Evolutionary conservation across 1,140 invertebrate genomes (phyloP).

Genomic region (Bradysia coprophila): DNA sequence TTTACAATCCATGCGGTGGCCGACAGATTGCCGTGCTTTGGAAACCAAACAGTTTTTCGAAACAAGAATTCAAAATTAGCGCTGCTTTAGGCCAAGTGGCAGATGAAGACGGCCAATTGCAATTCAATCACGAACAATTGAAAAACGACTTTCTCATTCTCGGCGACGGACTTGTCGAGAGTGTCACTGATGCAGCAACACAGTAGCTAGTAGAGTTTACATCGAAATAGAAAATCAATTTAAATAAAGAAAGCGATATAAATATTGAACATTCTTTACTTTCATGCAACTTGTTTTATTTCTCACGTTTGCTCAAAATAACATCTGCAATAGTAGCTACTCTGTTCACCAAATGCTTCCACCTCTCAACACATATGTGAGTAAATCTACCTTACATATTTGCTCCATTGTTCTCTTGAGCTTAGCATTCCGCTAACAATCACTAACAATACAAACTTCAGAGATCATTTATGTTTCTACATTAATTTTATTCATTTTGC

Average conservation of each 20-base stretch:
- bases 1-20: too few relatives aligned
- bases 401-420: too few relatives aligned
- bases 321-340: too few relatives aligned
- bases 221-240: neutral
- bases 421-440: too few relatives aligned
- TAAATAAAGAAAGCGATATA: neutral
- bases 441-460: too few relatives aligned
- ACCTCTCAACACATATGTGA: too few relatives aligned
- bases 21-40: too few relatives aligned
- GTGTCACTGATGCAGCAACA: neutral
- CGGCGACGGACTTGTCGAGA: neutral
- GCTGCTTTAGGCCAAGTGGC: neutral
- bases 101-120: neutral
- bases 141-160: neutral
- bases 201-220: neutral
- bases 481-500: too few relatives aligned
- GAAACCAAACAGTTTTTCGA: neutral
- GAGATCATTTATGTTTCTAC: too few relatives aligned
- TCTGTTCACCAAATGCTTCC: too few relatives aligned
- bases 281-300: neutral
- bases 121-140: constrained; percentile 1
- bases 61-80: neutral
- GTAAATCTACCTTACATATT: too few relatives aligned
- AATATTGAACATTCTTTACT: neutral
- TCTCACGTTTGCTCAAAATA: neutral